Evolutionary conservation across 2,113 vertebrate species (phyloP).

Genomic region (Leucosticte australis): DNA sequence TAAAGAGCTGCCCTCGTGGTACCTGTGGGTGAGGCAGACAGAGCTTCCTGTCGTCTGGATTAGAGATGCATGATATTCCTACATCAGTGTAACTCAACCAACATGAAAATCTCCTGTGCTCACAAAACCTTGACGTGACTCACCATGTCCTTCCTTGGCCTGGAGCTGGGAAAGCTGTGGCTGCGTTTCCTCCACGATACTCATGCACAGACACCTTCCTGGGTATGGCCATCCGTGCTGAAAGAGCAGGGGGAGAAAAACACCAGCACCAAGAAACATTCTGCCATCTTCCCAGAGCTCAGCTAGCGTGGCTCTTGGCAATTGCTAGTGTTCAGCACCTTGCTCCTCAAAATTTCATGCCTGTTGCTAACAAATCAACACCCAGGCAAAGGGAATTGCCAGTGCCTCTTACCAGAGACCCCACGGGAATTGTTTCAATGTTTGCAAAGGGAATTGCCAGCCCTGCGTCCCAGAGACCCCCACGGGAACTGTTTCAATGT

Average conservation of each 20-base stretch:
- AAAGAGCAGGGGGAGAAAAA: neutral
- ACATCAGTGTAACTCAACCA: neutral
- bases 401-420: neutral
- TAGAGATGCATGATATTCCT: neutral
- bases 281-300: neutral
- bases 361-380: neutral
- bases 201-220: neutral
- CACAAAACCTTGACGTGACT: neutral
- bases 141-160: neutral
- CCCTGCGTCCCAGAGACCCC: neutral
- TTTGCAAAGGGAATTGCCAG: neutral
- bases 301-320: neutral
- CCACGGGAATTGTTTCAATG: accelerated
- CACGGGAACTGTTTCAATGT: accelerated
- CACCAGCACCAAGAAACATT: neutral
- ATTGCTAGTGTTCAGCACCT: accelerated
- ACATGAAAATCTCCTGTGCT: neutral
- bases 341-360: accelerated
- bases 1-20: neutral
- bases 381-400: neutral
- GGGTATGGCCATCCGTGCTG: neutral
- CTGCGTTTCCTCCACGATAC: accelerated
- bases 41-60: neutral
- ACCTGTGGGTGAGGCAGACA: neutral
- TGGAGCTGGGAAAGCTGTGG: neutral